phyloP scores from a whole-genome alignment of 2,888 invertebrate genomes.

The Trachelus iudaicus region DNA sequence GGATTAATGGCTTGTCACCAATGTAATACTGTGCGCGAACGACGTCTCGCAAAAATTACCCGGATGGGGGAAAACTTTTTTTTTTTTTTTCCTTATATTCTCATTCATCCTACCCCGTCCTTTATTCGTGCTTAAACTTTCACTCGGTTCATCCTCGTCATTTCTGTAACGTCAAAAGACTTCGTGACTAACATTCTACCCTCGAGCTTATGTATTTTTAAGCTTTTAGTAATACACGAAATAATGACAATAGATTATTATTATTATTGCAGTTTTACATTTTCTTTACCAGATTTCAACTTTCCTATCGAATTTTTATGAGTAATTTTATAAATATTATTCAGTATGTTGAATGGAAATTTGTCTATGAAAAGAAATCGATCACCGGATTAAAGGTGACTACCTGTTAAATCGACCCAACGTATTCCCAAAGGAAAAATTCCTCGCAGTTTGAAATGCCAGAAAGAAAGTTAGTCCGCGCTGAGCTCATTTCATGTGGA shows the following conservation, averaged over 20 bases:
- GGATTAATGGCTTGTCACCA: constrained; percentile 36
- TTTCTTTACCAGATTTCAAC: background rate
- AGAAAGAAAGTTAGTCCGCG: background rate
- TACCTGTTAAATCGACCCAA: background rate
- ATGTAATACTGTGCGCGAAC: constrained; percentile 22
- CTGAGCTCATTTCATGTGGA: constrained; percentile 6
- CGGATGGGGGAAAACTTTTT: background rate
- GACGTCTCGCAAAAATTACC: constrained; percentile 2
- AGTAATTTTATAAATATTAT: background rate
- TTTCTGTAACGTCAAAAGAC: background rate
- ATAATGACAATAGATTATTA: background rate
- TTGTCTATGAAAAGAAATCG: too few relatives aligned
- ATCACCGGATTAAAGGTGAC: too few relatives aligned
- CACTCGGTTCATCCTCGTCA: background rate
- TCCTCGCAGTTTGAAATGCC: background rate
- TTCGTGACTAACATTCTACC: background rate
- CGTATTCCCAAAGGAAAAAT: background rate
- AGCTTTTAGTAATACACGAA: background rate
- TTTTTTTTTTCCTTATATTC: background rate
- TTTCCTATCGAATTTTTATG: background rate
- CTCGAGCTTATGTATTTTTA: background rate
- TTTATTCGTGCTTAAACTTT: background rate
- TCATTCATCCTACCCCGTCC: background rate
- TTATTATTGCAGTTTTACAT: background rate
- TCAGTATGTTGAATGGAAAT: too few relatives aligned